Percentiles rank a stretch among this genome's conserved stretches.
Evolutionary conservation across 2,797 vertebrate genomes (phyloP).

Genomic region (Tolypeutes matacus): DNA sequence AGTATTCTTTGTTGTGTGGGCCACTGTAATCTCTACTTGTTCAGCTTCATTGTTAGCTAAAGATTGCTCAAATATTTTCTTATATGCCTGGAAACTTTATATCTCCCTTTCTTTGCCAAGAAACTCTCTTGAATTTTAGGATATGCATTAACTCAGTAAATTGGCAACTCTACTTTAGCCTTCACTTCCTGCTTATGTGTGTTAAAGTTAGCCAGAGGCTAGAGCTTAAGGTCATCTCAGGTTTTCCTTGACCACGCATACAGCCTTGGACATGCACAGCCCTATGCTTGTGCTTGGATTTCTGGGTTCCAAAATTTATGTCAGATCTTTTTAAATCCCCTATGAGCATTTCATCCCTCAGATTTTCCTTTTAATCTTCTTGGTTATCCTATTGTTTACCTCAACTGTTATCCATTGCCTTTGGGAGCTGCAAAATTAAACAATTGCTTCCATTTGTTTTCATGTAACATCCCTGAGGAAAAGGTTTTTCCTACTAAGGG

Average conservation of each 20-base stretch:
- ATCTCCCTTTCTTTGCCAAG: too few relatives aligned
- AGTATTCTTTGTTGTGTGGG: background rate
- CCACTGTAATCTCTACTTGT: background rate
- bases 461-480: background rate
- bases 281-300: accelerated
- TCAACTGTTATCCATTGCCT: background rate
- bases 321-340: background rate
- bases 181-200: background rate
- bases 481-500: background rate
- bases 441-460: background rate
- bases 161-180: too few relatives aligned
- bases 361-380: background rate
- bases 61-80: background rate
- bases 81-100: background rate
- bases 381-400: background rate
- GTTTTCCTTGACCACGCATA: too few relatives aligned
- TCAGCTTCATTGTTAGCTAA: background rate
- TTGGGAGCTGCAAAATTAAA: background rate
- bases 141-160: too few relatives aligned
- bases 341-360: background rate
- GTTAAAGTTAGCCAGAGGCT: background rate
- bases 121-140: too few relatives aligned
- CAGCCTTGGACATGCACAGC: accelerated
- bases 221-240: background rate
- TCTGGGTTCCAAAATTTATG: too few relatives aligned